Percentiles rank a stretch among this genome's conserved stretches.
These are phyloP conservation scores for Lasioglossum villosulum DNA, from an alignment of 2,888 invertebrate species.

Conservation along the genomic window DNA sequence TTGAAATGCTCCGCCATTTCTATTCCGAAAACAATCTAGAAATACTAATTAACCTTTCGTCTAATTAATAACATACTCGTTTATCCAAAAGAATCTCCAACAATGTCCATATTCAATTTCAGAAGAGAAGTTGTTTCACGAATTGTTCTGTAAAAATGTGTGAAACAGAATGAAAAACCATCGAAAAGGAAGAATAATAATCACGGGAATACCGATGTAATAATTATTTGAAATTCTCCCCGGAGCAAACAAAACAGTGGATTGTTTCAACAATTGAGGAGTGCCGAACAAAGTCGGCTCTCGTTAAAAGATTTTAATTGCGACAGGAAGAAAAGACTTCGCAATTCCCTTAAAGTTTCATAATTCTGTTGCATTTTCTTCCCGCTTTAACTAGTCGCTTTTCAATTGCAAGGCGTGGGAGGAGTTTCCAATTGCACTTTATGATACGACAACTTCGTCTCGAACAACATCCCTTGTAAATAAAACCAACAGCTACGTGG, in stretches of 20 bases:
- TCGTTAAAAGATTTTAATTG: conserved; percentile 1
- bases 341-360: not conserved
- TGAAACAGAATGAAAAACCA: not conserved
- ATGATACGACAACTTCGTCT: not conserved
- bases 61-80: not conserved
- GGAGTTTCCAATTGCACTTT: not conserved
- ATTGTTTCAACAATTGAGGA: not conserved
- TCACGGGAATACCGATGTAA: not conserved
- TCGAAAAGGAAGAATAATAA: not conserved
- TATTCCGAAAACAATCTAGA: not conserved
- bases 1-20: not conserved
- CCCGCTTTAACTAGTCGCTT: not conserved
- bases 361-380: not conserved
- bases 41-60: not conserved
- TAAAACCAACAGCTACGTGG: not conserved
- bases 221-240: not conserved
- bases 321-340: not conserved
- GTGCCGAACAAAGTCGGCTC: not conserved
- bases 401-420: not conserved
- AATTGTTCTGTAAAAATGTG: not conserved
- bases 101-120: not conserved
- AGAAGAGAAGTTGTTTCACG: not conserved
- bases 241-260: not conserved
- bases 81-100: too few species aligned
- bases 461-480: not conserved